A percentile compares a stretch with the other conserved stretches of the same genome.
These are phyloP conservation scores for Netelia inedita DNA, from an alignment of 2,888 invertebrate species.

Conservation along the genomic window DNA sequence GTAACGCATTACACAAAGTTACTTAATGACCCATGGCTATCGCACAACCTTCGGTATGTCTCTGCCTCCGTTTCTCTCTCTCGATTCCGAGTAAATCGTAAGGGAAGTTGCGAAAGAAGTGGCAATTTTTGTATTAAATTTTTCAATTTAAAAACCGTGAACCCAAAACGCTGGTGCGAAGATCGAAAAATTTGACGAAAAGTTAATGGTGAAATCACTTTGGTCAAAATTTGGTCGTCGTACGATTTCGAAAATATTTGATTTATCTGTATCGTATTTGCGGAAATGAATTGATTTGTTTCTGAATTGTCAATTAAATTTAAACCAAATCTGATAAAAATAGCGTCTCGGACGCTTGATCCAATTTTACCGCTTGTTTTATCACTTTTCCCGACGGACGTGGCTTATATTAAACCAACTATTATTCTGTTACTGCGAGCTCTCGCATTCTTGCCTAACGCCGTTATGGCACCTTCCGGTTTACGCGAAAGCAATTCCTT, in stretches of 20 bases:
- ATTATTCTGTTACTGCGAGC: neutral
- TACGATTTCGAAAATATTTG: no score
- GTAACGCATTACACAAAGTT: slow-evolving; percentile 49
- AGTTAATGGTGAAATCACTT: no score
- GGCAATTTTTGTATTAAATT: slow-evolving; percentile 2
- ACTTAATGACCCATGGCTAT: slow-evolving; percentile 40
- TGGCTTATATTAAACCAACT: neutral
- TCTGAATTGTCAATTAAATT: no score
- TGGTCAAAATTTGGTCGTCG: no score
- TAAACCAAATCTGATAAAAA: no score
- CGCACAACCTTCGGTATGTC: slow-evolving; percentile 36
- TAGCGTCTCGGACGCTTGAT: no score
- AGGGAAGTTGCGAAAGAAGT: slow-evolving; percentile 12
- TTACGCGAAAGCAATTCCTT: slow-evolving; percentile 22
- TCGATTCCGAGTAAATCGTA: slow-evolving; percentile 18
- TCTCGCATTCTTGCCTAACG: neutral
- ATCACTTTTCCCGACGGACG: no score
- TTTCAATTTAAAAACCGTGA: neutral
- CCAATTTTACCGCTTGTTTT: no score
- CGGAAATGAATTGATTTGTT: no score
- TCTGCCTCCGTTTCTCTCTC: neutral
- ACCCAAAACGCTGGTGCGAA: no score
- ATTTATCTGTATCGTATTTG: no score
- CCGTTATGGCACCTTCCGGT: slow-evolving; percentile 9
- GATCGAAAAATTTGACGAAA: no score